These are phyloP conservation scores for Caenorhabditis auriculariae DNA, from an alignment of 2,888 invertebrate genomes.

Conservation along the genomic window DNA sequence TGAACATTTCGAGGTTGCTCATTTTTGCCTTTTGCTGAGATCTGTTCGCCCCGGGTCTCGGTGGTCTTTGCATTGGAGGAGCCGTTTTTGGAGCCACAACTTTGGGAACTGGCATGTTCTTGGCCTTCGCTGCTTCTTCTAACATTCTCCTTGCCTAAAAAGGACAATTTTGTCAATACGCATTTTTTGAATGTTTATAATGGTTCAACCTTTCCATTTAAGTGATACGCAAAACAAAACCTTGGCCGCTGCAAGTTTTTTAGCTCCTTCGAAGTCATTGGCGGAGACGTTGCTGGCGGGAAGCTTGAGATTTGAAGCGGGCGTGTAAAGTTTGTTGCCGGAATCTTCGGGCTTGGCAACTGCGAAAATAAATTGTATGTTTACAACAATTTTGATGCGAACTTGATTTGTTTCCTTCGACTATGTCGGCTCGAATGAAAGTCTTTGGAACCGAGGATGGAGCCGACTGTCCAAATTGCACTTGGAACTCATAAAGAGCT, in stretches of 20 bases:
- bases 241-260: constrained; percentile 54
- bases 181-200: not conserved
- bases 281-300: constrained; percentile 7
- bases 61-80: constrained; percentile 71
- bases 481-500: constrained; percentile 26
- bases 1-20: constrained; percentile 94
- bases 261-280: constrained; percentile 50
- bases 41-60: constrained; percentile 66
- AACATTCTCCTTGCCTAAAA: constrained; percentile 49
- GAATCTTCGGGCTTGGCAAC: constrained; percentile 19
- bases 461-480: constrained; percentile 21
- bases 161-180: not conserved
- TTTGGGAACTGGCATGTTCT: constrained; percentile 20
- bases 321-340: constrained; percentile 41
- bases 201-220: not conserved
- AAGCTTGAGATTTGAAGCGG: constrained; percentile 10
- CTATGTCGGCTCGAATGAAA: constrained; percentile 96
- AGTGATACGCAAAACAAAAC: constrained; percentile 3
- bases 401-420: constrained; percentile 65
- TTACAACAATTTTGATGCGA: not conserved
- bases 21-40: constrained; percentile 78
- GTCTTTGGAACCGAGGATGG: constrained; percentile 71
- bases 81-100: constrained; percentile 30
- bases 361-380: too few relatives aligned
- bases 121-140: constrained; percentile 38